Evolutionary conservation across 1,140 invertebrate species (phyloP).

Genomic region (Armadillidium nasatum): DNA sequence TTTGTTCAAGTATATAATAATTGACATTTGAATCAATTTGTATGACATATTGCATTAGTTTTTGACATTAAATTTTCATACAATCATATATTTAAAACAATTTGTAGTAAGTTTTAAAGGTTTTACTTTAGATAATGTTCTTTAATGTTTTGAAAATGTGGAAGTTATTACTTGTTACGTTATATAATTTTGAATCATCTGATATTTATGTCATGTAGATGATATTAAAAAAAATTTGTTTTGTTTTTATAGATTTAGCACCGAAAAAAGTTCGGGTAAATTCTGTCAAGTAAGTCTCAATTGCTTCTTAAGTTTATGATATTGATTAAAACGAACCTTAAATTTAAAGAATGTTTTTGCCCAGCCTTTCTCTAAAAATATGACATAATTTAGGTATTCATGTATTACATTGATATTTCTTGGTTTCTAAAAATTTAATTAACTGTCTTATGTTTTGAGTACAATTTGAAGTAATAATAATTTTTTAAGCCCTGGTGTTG

Average conservation of each 20-base stretch:
- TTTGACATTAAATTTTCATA: not conserved
- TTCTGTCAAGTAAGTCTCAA: conserved; percentile 47
- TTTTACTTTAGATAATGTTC: no score
- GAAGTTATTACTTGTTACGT: not conserved
- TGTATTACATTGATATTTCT: not conserved
- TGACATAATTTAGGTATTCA: not conserved
- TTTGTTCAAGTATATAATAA: not conserved
- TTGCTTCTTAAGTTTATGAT: not conserved
- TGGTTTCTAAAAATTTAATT: not conserved
- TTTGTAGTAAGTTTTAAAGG: no score
- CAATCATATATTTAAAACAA: no score
- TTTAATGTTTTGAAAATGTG: no score
- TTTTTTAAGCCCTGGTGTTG: conserved; percentile 56
- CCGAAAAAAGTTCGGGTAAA: conserved; percentile 46
- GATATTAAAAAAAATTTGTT: conserved; percentile 4
- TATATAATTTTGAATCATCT: not conserved
- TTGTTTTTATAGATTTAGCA: conserved; percentile 47
- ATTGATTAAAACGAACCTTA: not conserved
- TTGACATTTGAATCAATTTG: no score
- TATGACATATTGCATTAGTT: not conserved
- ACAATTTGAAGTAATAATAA: conserved; percentile 3
- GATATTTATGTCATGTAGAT: not conserved
- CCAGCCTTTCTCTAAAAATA: not conserved
- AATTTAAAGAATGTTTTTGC: not conserved
- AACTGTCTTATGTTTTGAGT: not conserved